Evolutionary conservation across 2,113 vertebrate species (phyloP), one percentile per base, ranked within the genome.

Genomic region (Nannobrachium achirus): DNA sequence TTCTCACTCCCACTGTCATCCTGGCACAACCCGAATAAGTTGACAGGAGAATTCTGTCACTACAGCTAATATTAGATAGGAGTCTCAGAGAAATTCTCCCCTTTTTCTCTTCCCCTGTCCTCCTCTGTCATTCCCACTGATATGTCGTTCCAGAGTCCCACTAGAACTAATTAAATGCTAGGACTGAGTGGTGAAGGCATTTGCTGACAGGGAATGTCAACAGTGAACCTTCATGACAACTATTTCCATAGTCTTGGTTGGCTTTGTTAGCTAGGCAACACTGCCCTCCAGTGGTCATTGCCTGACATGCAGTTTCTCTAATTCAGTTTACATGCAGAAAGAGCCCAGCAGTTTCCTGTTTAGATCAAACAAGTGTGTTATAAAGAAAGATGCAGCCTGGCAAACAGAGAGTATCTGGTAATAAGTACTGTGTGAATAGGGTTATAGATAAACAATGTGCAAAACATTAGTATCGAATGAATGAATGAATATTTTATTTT

Each of bases 31-130:
- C 46, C 25, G 56, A 20, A 42, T 42, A 3, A 50, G 80, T 52
- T 84, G 88, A 89, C 53, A 76, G 83, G 87, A 76, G 81, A 75
- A 85, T 85, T 90, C 87, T 90, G 86, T 92, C 91, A 90, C 76
- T 85, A 80, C 60, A 66, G 76, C 64, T 78, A 89, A 91, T 88
- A 90, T 90, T 88, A 87, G 87, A 87, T 83, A 78, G 79, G 81
- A 59, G 69, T 70, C 84, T 78, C 19, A 63, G 66, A 75, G 80
- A 71, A 3, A 58, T 64, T 79, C 52, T 62, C 75, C 88, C 84
- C 87, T 82, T 79, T 65, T 63, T 58, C 20, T 45, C 68, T 63
- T 49, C 56, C 48, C 59, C 56, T 71, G 69, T 73, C 56, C 58
- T n/a, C 73, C 2, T 82, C 78, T 62, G 60, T 69, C 41, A 6